phyloP scores from a whole-genome alignment of 2,888 invertebrate species.

The Horisme vitalbata region DNA sequence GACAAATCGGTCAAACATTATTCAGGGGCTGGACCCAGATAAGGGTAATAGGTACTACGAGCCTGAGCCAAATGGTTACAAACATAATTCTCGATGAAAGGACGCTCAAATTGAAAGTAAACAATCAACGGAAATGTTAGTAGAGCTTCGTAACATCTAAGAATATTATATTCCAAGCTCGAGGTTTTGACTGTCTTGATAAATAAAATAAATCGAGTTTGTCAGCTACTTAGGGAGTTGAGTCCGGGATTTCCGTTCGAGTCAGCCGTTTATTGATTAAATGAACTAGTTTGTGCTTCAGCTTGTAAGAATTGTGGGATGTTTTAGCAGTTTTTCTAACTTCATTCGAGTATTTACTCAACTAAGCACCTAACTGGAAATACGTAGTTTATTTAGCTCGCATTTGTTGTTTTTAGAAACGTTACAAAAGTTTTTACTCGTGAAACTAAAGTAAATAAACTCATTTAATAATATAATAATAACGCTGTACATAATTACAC shows the following conservation, averaged over 20 bases:
- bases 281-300: slow-evolving; percentile 10
- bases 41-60: background rate
- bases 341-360: background rate
- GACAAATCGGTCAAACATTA: background rate
- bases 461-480: too few species aligned
- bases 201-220: slow-evolving; percentile 32
- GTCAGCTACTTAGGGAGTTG: slow-evolving; percentile 24
- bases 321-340: background rate
- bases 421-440: too few species aligned
- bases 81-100: slow-evolving; percentile 18
- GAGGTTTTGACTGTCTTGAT: slow-evolving; percentile 13
- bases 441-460: too few species aligned
- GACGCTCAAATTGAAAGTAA: slow-evolving; percentile 28
- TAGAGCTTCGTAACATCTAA: slow-evolving; percentile 24
- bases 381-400: too few species aligned
- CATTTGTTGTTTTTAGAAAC: too few species aligned
- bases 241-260: slow-evolving; percentile 22
- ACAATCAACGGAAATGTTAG: slow-evolving; percentile 26
- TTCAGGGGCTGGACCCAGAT: slow-evolving; percentile 6
- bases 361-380: too few species aligned
- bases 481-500: too few species aligned
- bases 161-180: slow-evolving; percentile 12
- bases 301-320: background rate
- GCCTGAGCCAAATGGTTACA: slow-evolving; percentile 9
- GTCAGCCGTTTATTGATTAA: slow-evolving; percentile 17